Evolutionary conservation across 2,888 invertebrate genomes (phyloP), one percentile per base, ranked within the genome.

Genomic region (Platycheirus albimanus): DNA sequence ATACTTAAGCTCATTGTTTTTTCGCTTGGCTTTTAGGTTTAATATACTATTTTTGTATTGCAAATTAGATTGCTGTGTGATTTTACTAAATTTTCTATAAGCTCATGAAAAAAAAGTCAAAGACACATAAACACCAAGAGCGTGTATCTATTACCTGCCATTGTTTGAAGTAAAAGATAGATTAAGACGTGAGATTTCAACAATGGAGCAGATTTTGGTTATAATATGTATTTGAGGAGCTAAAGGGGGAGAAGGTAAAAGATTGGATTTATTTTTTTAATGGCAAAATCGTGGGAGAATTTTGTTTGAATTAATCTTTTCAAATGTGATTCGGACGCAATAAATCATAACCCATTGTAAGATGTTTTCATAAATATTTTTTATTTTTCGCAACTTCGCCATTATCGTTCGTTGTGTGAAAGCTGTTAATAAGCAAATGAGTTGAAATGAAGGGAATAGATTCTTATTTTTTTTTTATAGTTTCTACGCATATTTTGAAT

Each of bases 231-330:
- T 10, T 13, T 20, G 13, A 19, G 33, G 69, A 41, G n/a, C n/a
- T n/a, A n/a, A n/a, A 33, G 51, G 54, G 8, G 30, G 19, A 10
- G 28, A 43, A 49, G 51, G 30, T 19, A 54, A 43, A 66, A 56
- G 63, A 56, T 80, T 70, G 58, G 54, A 69, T 77, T 70, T 77
- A 56, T 81, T 52, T 66, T 61, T 61, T 61, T 71, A 38, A 71
- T 81, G 76, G 71, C 20, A 71, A 71, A 61, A 43, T 76, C 76
- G 77, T 83, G 78, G 63, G 72, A 83, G 77, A 67, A 56, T 58
- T 41, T 41, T 52, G 67, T 45, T 61, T 69, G 43, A 61, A 77
- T 77, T 63, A 56, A 81, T 77, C 63, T 72, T 51, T 67, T 69
- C 33, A 38, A 83, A 56, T 83, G 56, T 51, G 71, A 72, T 83